Percentiles rank a stretch among this genome's conserved stretches.
phyloP scores from a whole-genome alignment of 2,797 vertebrate species.

The Arnoldichthys spilopterus region DNA sequence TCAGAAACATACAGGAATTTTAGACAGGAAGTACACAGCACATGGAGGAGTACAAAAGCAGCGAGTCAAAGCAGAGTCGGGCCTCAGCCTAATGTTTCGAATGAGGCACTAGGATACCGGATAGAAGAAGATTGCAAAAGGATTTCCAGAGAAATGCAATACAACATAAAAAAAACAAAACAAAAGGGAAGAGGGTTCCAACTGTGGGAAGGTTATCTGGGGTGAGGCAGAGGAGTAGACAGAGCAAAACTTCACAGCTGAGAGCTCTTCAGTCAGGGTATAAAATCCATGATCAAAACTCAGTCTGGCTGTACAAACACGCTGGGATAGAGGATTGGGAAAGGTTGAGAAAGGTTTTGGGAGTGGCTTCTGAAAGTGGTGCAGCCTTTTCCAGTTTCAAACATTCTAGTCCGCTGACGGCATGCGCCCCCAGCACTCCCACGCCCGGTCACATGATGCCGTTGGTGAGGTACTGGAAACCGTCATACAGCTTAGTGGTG shows the following conservation, averaged over 20 bases:
- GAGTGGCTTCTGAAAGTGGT: constrained; percentile 58
- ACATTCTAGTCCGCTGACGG: constrained; percentile 39
- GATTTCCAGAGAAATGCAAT: constrained; percentile 31
- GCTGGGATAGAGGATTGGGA: constrained; percentile 21
- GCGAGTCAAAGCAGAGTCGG: constrained; percentile 32
- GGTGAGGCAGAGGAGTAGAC: not conserved
- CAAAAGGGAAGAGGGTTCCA: not conserved
- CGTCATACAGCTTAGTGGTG: constrained; percentile 95
- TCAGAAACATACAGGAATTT: constrained; percentile 12
- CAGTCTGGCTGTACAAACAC: constrained; percentile 49
- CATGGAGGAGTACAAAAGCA: constrained; percentile 39
- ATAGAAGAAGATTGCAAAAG: constrained; percentile 47
- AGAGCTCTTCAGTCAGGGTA: constrained; percentile 56
- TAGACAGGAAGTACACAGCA: constrained; percentile 44
- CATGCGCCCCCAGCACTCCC: not conserved
- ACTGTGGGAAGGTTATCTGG: not conserved
- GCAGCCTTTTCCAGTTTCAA: constrained; percentile 50
- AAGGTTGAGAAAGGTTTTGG: constrained; percentile 15
- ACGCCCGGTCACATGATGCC: constrained; percentile 92
- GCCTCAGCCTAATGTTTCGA: constrained; percentile 43
- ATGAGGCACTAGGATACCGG: constrained; percentile 52
- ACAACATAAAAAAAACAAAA: constrained; percentile 33
- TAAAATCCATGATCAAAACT: constrained; percentile 57
- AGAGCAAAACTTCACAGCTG: constrained; percentile 55
- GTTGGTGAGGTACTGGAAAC: constrained; percentile 98